A percentile compares a stretch with the other conserved stretches of the same genome.
These are phyloP conservation scores for Aplysia californica DNA, from an alignment of 1,140 invertebrate genomes.

Conservation along the genomic window DNA sequence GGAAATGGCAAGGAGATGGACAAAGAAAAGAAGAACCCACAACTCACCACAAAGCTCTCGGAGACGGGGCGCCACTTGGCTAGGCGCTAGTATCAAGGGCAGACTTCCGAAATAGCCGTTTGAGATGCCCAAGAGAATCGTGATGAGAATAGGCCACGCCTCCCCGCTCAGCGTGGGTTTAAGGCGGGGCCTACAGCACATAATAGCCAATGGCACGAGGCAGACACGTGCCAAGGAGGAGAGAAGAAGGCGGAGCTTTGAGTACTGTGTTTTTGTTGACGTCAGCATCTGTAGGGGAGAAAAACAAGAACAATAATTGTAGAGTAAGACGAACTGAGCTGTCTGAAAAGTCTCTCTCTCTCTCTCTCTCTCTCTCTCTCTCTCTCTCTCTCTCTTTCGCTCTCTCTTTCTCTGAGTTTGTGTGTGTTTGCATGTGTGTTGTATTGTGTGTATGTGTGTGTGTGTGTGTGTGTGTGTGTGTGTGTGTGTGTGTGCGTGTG, in stretches of 20 bases:
- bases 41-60: constrained; percentile 78
- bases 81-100: constrained; percentile 90
- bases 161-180: not conserved
- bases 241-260: not conserved
- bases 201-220: constrained; percentile 15
- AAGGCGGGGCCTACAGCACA: not conserved
- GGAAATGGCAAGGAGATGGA: not conserved
- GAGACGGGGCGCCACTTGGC: constrained; percentile 81
- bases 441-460: no score
- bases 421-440: no score
- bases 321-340: not conserved
- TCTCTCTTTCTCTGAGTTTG: no score
- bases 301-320: not conserved
- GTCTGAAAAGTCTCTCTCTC: no score
- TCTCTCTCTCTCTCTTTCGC: no score
- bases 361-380: no score
- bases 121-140: constrained; percentile 81
- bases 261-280: not conserved
- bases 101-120: constrained; percentile 90
- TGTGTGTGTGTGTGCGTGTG: not conserved
- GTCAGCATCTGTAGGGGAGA: constrained; percentile 4
- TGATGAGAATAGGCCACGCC: constrained; percentile 73
- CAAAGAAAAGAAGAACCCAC: not conserved
- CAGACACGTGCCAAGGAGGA: not conserved
- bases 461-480: not conserved